These are phyloP conservation scores for Ectropis crepuscularia DNA, from an alignment of 2,888 invertebrate genomes.

Conservation along the genomic window DNA sequence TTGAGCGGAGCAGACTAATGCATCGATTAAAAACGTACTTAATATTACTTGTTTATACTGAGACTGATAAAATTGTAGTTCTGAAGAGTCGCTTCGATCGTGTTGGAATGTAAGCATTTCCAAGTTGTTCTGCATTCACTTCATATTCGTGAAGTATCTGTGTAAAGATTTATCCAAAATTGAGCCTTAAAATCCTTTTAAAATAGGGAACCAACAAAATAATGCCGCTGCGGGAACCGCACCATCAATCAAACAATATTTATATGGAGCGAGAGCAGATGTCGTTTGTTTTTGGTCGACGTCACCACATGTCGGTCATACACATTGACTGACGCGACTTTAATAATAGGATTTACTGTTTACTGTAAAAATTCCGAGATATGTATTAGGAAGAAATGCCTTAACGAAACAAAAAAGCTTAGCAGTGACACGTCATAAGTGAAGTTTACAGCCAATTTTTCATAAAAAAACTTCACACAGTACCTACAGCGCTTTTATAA, in stretches of 20 bases:
- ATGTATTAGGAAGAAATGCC: too few relatives aligned
- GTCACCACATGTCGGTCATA: too few relatives aligned
- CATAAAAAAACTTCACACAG: too few relatives aligned
- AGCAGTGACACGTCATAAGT: too few relatives aligned
- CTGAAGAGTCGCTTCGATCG: conserved; percentile 1
- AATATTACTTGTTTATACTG: too few relatives aligned
- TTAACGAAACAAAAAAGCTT: too few relatives aligned
- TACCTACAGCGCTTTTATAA: not conserved
- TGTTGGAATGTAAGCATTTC: conserved; percentile 3
- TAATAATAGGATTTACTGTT: too few relatives aligned
- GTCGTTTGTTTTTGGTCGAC: too few relatives aligned
- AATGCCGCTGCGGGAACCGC: not conserved
- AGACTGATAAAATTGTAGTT: not conserved
- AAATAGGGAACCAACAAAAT: not conserved
- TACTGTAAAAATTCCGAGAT: too few relatives aligned
- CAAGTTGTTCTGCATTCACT: conserved; percentile 2
- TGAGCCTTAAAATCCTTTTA: not conserved
- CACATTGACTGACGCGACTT: too few relatives aligned
- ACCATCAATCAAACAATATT: not conserved
- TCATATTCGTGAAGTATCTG: not conserved
- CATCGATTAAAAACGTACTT: not conserved
- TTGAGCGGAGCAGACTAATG: conserved; percentile 2
- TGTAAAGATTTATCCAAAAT: not conserved
- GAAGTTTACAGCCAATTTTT: too few relatives aligned
- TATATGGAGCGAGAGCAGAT: not conserved